These are phyloP conservation scores for Pipistrellus kuhlii DNA, from an alignment of 2,797 vertebrate genomes.

Conservation along the genomic window DNA sequence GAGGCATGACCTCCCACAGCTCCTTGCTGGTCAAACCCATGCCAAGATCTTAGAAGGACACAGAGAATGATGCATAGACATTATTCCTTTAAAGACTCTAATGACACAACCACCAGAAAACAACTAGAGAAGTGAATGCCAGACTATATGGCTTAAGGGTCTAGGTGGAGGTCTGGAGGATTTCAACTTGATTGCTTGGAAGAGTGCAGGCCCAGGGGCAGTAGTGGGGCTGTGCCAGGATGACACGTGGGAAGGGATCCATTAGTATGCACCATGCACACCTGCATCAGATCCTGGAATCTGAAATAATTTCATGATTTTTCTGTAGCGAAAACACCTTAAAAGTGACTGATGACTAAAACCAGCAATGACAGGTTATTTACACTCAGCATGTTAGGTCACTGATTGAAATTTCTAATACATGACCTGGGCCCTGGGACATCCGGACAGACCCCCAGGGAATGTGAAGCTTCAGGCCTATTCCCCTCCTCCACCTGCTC, in stretches of 20 bases:
- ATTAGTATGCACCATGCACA: neutral
- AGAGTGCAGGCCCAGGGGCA: accelerated
- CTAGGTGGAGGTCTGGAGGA: neutral
- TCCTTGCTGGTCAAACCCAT: neutral
- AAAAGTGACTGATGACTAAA: neutral
- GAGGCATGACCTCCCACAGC: neutral
- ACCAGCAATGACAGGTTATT: neutral
- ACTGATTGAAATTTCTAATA: neutral
- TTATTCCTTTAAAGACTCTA: neutral
- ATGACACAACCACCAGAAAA: neutral
- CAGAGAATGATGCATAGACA: neutral
- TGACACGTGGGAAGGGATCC: neutral
- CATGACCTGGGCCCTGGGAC: neutral
- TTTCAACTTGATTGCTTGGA: neutral
- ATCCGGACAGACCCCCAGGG: neutral
- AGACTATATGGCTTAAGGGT: neutral
- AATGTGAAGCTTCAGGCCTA: neutral
- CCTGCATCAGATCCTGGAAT: neutral
- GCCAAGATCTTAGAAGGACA: neutral
- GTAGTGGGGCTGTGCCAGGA: neutral
- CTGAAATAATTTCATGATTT: neutral
- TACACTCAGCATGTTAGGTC: neutral
- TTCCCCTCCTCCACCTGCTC: neutral
- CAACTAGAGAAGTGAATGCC: neutral
- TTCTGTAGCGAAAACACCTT: neutral